Base-by-base conservation (phyloP, 2,113 vertebrate genomes). In the Rhea americana region DNA sequence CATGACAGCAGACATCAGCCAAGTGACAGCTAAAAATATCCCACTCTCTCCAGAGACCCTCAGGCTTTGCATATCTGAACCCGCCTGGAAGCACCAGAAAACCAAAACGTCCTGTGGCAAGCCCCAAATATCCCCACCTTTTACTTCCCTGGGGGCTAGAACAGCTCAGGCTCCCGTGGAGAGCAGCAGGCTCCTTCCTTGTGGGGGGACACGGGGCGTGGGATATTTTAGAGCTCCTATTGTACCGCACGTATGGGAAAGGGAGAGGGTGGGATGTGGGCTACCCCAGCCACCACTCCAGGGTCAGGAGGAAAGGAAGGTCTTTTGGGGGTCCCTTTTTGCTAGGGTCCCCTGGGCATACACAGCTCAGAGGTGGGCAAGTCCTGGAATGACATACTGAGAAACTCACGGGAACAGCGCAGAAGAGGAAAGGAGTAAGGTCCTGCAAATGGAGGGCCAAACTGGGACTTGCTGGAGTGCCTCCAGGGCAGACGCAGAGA, bases 1-100 rank as follows among this genome's bases (percentile, higher is more conserved):
- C 94, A 96, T 67, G 95, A 96, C 78, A 96, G 91, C 91, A 77
- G 93, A 93, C 82, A 92, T 89, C 89, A 85, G 96, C 75, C 94
- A 94, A 96, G 72, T 90, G 87, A 95, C 85, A 91, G 89, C 78
- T 85, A 96, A 96, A 96, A 96, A 96, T 96, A 96, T 67, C 78
- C 41, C 47, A 32, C 25, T 19, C 9, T 96, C 96, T 68, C 93
- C 43, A 73, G 96, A 80, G 96, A 94, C 72, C 89, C 59, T 91
- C 78, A 89, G 89, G 3, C 15, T 85, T 84, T 86, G 92, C 72
- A 91, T 77, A 68, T 93, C 90, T 87, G 82, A 91, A 92, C 78
- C 30, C 75, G 91, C 51, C 32, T 70, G 88, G 70, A 71, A 89
- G 51, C 76, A 79, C n/a, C 73, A 25, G 73, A 83, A 87, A 89